Percentiles rank a stretch among this genome's conserved stretches.
These are phyloP conservation scores for Motacilla alba DNA, from an alignment of 2,113 vertebrate species.

Conservation along the genomic window DNA sequence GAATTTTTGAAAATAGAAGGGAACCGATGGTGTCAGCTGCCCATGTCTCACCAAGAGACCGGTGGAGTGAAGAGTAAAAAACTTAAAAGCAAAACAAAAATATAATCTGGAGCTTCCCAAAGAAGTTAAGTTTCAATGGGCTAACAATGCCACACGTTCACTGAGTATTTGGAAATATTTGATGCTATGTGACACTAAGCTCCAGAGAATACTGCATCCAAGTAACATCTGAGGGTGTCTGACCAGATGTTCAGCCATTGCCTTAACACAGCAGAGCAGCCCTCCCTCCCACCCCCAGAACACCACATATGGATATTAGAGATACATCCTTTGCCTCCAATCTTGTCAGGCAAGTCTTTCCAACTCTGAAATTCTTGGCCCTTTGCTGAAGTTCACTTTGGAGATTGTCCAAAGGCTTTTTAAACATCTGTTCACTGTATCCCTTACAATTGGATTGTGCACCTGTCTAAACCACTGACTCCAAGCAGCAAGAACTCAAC, in stretches of 20 bases:
- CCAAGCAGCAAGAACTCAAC: neutral
- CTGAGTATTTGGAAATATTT: neutral
- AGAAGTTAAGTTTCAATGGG: neutral
- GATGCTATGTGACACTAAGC: neutral
- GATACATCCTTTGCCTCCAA: neutral
- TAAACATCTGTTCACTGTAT: neutral
- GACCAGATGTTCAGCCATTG: neutral
- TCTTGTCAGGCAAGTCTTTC: neutral
- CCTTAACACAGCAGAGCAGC: neutral
- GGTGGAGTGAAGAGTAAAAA: neutral
- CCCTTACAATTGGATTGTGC: neutral
- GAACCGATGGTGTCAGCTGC: neutral
- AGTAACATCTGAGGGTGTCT: neutral
- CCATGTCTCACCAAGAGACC: neutral
- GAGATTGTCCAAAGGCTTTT: constrained; percentile 6
- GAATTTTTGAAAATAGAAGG: neutral
- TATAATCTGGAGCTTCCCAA: neutral
- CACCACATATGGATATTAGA: neutral
- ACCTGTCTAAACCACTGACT: constrained; percentile 1
- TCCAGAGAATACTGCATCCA: neutral
- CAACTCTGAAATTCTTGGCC: constrained; percentile 13
- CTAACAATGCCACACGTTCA: neutral
- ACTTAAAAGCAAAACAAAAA: neutral
- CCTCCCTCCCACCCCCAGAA: neutral
- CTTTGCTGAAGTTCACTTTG: neutral